Base-by-base conservation (phyloP, 1,140 invertebrate species). In the Drosophila teissieri region DNA sequence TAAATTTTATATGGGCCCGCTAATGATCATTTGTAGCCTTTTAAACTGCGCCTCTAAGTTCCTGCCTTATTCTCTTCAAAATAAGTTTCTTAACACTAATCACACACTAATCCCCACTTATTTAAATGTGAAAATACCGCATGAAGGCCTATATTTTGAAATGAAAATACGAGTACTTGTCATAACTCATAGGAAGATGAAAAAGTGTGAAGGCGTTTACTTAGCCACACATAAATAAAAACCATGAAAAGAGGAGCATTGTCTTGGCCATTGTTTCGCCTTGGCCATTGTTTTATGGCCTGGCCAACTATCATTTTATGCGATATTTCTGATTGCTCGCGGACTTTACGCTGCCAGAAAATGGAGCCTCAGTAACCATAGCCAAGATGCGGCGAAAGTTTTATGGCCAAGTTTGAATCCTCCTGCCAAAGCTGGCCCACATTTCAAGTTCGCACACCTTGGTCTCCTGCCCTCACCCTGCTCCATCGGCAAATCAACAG, bases 401-500 rank as follows among this genome's bases (percentile, higher is more conserved):
- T 89, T 89, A 80, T 83, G 84, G 80, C 84, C 79, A 88, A 88
- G 76, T 88, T 88, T 89, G 80, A 89, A 65, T 83, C 89, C 80
- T 31, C 54, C 44, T 52, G 62, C 40, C 42, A 60, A 62, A 70
- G 55, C 79, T 84, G 58, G 49, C 63, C 75, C 63, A 63, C 69
- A 80, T 80, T 76, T 73, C 80, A 77, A 48, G 77, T 58, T 52
- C 24, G 57, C 55, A 77, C 74, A 78, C 74, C 73, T 76, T 68
- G 52, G 44, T 36, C 58, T 62, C 49, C 39, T 45, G 56, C 48
- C 73, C 54, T 17, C 31, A 17, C 14, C 15, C 17, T 12, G 37
- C 17, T 22, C 12, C 60, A 64, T 51, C 60, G 70, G 80, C 77
- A 79, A 88, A 79, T 88, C 83, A 83, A 83, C 83, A 89, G 80